Evolutionary conservation across 2,888 invertebrate species (phyloP), one percentile per base, ranked within the genome.

Genomic region (Drosophila crucigera): DNA sequence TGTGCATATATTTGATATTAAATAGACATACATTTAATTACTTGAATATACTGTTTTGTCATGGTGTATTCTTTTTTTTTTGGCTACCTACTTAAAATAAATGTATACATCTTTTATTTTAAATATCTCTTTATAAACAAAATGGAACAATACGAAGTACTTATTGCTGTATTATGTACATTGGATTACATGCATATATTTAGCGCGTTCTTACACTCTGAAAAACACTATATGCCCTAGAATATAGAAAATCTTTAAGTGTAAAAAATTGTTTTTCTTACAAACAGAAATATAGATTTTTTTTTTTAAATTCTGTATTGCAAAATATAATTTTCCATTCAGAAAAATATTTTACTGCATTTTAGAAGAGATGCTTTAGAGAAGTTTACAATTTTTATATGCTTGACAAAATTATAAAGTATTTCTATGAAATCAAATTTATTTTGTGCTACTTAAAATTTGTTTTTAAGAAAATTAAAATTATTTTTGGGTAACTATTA

Each of bases 51-150:
- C 19, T 56, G 25, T 39, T 33, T 33, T 56, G 5, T 6, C 11
- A 7, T 35, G 33, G 60, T 39, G 43, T 43, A 5, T 7, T 7
- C 14, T 54, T 11, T n/a, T 54, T 6, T 19, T 53, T 55, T 37
- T 55, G 41, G 37, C 81, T 80, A 80, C 39, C 72, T 77, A 80
- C 41, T 33, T 43, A 54, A 43, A 25, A 33, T 41, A 22, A 54
- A 53, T 22, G 28, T 50, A 28, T 28, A 52, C 30, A 52, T 52
- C 6, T n/a, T 11, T 11, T 19, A 28, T 47, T 28, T 28, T 11
- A n/a, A 30, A 52, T 11, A 7, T n/a, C 1, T 25, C 9, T 28
- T 16, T 11, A 25, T 60, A 16, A 31, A 35, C 25, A 43, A 30
- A 43, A 22, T 19, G 6, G 19, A 61, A 37, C 30, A 61, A 30